Evolutionary conservation across 2,113 vertebrate species (phyloP), one percentile per base, ranked within the genome.

Genomic region (Esox niger): DNA sequence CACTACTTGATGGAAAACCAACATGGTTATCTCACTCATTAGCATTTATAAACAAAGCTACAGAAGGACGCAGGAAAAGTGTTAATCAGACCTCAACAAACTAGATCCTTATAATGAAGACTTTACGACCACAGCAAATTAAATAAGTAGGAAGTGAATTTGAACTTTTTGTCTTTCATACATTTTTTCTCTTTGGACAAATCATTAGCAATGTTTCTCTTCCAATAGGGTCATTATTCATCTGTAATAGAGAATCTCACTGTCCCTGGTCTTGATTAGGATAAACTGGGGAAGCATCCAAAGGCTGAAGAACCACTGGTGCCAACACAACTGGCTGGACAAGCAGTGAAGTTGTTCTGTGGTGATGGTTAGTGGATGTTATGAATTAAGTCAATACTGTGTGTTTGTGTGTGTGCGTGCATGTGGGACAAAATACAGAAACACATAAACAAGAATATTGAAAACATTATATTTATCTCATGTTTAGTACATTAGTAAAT

Each of bases 21-120:
- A 84, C 83, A 86, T n/a, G 89, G 89, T 90, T 88, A 88, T 85
- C 77, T 68, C 67, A 76, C 10, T 66, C 76, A 89, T 90, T 91
- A 90, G 82, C 87, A 90, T 90, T 88, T 89, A 86, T 83, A 90
- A 90, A 90, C 84, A 91, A 85, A 84, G 79, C 74, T 66, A 81
- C 65, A 69, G 73, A 43, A n/a, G 56, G 57, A 71, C 63, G 74
- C 68, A 74, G 78, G 71, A 77, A 76, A 82, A 38, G 58, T 83
- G 88, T 89, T 82, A 84, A 86, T 85, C 82, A 85, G 74, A 74
- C 56, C 58, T 84, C 86, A 87, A 84, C 84, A 86, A 89, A 84
- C 82, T 77, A 76, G 78, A 73, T 78, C 75, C 70, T 76, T 79
- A 77, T 74, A 82, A 74, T 77, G 73, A 83, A 80, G 76, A 74